A percentile compares a stretch with the other conserved stretches of the same genome.
Evolutionary conservation across 2,888 invertebrate genomes (phyloP).

Genomic region (Brenthis hecate): DNA sequence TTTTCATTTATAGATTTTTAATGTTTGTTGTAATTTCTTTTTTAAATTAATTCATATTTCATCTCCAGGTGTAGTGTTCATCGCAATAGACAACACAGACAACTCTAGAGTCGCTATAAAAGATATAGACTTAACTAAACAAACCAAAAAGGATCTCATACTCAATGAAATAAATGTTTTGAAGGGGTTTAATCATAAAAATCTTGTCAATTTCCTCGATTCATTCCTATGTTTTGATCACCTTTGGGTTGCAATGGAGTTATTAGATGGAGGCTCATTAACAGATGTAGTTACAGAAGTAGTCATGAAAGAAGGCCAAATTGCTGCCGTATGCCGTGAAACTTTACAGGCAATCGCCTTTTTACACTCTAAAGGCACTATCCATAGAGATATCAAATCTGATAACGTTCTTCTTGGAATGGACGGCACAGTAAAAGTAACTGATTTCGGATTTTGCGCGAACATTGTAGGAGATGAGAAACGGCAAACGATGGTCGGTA

Average conservation of each 20-base stretch:
- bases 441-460: conserved; percentile 99
- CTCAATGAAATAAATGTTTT: conserved; percentile 96
- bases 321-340: conserved; percentile 96
- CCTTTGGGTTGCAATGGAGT: conserved; percentile 98
- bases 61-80: conserved; percentile 90
- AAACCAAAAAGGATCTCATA: conserved; percentile 97
- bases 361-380: conserved; percentile 93
- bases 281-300: conserved; percentile 99
- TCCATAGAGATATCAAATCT: conserved; percentile 98
- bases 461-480: conserved; percentile 97
- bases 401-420: conserved; percentile 97
- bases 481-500: conserved; percentile 98
- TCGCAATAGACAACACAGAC: conserved; percentile 89
- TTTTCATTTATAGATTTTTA: neutral
- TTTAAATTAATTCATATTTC: conserved; percentile 7
- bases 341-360: conserved; percentile 92
- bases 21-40: neutral
- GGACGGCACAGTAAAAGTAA: conserved; percentile 95
- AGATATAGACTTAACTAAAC: conserved; percentile 96
- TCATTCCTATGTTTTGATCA: conserved; percentile 95
- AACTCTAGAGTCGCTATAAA: conserved; percentile 95
- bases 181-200: conserved; percentile 95
- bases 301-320: conserved; percentile 97
- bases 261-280: conserved; percentile 95
- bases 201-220: conserved; percentile 97